Conservation (phyloP, 1,140 invertebrate species). For the Ctenoplectra terminalis region DNA sequence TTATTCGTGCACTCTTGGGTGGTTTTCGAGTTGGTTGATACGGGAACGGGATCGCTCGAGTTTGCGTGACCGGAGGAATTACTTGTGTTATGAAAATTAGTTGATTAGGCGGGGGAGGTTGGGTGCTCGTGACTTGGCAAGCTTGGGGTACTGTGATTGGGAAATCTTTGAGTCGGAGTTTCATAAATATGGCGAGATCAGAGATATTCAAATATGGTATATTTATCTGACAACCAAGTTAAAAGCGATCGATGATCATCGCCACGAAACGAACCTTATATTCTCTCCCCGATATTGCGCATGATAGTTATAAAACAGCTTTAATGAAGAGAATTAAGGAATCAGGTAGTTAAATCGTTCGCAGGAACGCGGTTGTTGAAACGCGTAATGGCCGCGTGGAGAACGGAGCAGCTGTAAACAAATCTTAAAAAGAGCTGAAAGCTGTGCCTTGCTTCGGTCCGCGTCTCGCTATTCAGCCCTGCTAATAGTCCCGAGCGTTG, state of each 20-base stretch:
- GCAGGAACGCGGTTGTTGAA: conserved; percentile 56
- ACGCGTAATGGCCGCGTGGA: conserved; percentile 54
- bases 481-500: conserved; percentile 58
- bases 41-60: neutral
- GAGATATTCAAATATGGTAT: too few relatives aligned
- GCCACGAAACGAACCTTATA: neutral
- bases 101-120: neutral
- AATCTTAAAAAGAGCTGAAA: conserved; percentile 76
- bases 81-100: neutral
- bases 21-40: neutral
- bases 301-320: neutral
- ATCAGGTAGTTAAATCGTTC: conserved; percentile 45
- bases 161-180: neutral
- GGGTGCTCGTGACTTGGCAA: neutral
- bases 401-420: conserved; percentile 73
- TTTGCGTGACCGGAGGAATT: conserved; percentile 12
- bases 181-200: neutral
- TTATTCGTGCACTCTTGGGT: neutral
- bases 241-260: too few relatives aligned
- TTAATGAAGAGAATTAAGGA: neutral
- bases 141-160: neutral
- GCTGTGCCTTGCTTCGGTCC: conserved; percentile 57
- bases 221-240: too few relatives aligned
- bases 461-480: conserved; percentile 66
- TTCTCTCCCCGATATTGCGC: neutral